Evolutionary conservation across 1,140 invertebrate genomes (phyloP), one percentile per base, ranked within the genome.

Genomic region (Drosophila sturtevanti): DNA sequence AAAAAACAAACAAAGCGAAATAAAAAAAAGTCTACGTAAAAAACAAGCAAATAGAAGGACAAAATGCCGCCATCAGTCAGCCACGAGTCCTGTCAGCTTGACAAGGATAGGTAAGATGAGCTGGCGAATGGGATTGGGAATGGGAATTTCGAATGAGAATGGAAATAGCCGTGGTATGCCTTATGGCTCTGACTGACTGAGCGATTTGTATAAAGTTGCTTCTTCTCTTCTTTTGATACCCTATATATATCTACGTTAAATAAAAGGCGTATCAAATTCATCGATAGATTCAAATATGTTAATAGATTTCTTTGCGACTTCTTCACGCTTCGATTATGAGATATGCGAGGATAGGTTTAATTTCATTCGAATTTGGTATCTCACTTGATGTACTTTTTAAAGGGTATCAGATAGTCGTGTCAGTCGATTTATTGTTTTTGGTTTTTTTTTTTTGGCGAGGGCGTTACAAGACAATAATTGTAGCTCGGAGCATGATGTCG

Each of bases 381-480:
- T 31, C 1, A 31, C 27, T 31, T 31, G 22, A 3, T 24, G 6
- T 6, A 31, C 27, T 31, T 6, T 1, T 31, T 35, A 12, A 3
- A 48, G 41, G 41, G 9, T 48, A 48, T 48, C 16, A 3, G 4
- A 48, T 11, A 48, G 16, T 21, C 41, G 16, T 4, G 10, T 7
- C 3, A 7, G 27, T 35, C 27, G 2, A 10, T 64, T 58, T 35
- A 10, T 52, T 27, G 9, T 14, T 11, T 34, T 18, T 48, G 12
- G 3, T 69, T 37, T 54, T 38, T 44, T 35, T 67, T 16, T 7
- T 14, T 12, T 9, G 10, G 77, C 77, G 77, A 86, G 75, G 66
- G 74, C 74, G 58, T 78, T 87, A 81, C 81, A 86, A 68, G 73
- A 81, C 82, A 81, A 86, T 86, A 79, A 87, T 86, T 86, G 81